Evolutionary conservation across 2,797 vertebrate species (phyloP).

Genomic region (Anguilla obscura): DNA sequence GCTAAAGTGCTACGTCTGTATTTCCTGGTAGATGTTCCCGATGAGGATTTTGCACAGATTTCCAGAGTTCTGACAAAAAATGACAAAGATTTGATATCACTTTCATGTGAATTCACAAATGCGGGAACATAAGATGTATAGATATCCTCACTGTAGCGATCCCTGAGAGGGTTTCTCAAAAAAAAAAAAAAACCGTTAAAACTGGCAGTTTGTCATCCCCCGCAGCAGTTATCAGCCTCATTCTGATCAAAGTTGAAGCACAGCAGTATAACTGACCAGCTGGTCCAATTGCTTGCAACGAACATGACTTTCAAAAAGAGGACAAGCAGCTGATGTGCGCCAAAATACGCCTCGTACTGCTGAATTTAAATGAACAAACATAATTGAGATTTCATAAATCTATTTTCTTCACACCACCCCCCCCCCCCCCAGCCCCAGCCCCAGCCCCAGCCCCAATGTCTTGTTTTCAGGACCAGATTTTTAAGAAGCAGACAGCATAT

Average conservation of each 20-base stretch:
- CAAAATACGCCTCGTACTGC: background rate
- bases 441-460: background rate
- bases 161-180: background rate
- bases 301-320: slow-evolving; percentile 6
- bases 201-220: background rate
- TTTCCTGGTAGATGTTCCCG: background rate
- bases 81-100: background rate
- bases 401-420: no score
- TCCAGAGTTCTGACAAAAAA: background rate
- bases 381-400: background rate
- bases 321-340: background rate
- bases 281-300: background rate
- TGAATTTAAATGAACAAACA: background rate
- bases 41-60: background rate
- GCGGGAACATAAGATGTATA: background rate
- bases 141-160: background rate
- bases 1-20: background rate
- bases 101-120: background rate
- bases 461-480: background rate
- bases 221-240: background rate
- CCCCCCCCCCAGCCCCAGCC: no score
- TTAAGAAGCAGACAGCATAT: background rate
- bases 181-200: background rate
- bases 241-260: background rate
- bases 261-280: background rate